Base-by-base conservation (phyloP, 2,113 vertebrate genomes). In the Beaufortia kweichowensis region DNA sequence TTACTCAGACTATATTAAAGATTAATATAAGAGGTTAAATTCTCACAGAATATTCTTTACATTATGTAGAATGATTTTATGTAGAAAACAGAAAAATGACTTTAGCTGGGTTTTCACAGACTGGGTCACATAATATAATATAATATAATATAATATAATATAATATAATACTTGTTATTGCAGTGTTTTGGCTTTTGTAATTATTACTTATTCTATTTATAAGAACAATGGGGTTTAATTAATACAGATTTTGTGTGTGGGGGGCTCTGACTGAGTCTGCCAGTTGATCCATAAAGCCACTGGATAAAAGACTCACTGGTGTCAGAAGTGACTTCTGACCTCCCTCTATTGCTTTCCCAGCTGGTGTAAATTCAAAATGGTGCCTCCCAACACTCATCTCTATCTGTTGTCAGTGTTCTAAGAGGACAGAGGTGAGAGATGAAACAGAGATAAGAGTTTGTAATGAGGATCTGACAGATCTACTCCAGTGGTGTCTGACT, bases 231-330 rank as follows among this genome's bases (percentile, higher is more conserved):
- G n/a, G n/a, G n/a, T n/a, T n/a, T n/a, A n/a, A n/a, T n/a, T n/a
- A n/a, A n/a, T n/a, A n/a, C n/a, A n/a, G n/a, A 89, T 90, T 92
- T 7, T 7, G 21, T 19, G 23, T 43, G n/a, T 56, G 21, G 61
- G 29, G 48, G 17, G 48, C 31, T 43, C 62, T 76, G 50, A 29
- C 24, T 57, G 19, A 90, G 91, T 93, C 21, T 2, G 17, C 46
- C 11, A 92, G 91, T n/a, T 15, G 15, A 94, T 94, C 93, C 94
- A 93, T 95, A 95, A 95, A 94, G 92, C 85, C 93, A 95, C 84
- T 92, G 91, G 94, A 96, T 96, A 94, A 97, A 97, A 96, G 95
- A 92, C 92, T 91, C 86, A 94, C 94, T 92, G 90, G 93, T 92
- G 94, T 95, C 94, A 94, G 91, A 92, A 91, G 91, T 93, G 94